Evolutionary conservation across 2,113 vertebrate species (phyloP).

Genomic region (Eretmochelys imbricata): DNA sequence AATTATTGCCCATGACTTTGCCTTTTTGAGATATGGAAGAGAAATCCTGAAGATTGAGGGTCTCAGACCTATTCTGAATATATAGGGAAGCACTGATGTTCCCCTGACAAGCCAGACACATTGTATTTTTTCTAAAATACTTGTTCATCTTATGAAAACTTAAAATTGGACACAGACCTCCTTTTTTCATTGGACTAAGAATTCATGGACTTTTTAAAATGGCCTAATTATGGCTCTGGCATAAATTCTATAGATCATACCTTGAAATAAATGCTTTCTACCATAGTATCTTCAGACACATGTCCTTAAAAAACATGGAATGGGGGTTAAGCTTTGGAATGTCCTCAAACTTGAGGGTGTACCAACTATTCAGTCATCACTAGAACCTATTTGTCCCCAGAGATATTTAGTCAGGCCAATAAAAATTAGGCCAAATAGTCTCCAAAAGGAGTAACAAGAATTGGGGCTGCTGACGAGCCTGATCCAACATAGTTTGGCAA

Average conservation of each 20-base stretch:
- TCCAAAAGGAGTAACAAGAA: background rate
- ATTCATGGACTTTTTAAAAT: background rate
- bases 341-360: background rate
- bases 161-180: background rate
- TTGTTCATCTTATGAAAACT: background rate
- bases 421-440: background rate
- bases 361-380: background rate
- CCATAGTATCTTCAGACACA: background rate
- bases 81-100: background rate
- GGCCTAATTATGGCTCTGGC: background rate
- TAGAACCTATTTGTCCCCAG: background rate
- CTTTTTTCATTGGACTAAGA: background rate
- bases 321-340: background rate
- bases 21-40: background rate
- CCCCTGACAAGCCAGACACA: background rate
- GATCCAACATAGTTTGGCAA: background rate
- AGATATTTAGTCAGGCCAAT: background rate
- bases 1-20: background rate
- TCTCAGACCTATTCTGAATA: background rate
- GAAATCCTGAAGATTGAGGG: background rate
- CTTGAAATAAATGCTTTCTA: background rate
- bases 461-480: conserved; percentile 20
- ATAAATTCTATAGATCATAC: background rate
- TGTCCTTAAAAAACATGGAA: conserved; percentile 24
- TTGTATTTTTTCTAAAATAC: background rate